Conservation (phyloP, 2,888 invertebrate species). For the Rapana venosa region DNA sequence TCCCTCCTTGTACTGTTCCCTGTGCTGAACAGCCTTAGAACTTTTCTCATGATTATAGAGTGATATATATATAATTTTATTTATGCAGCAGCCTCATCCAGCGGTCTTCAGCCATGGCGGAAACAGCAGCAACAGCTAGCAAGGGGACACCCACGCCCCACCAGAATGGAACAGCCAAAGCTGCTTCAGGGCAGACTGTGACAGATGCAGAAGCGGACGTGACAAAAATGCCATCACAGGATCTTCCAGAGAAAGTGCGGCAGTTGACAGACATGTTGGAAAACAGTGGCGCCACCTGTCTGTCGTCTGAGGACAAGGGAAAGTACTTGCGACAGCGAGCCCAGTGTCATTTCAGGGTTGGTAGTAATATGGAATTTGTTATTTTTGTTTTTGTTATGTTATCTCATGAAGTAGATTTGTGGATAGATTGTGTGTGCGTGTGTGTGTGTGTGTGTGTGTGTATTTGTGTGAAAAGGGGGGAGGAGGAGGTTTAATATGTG, state of each 20-base stretch:
- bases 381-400: too few species aligned
- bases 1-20: too few species aligned
- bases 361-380: neutral
- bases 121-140: neutral
- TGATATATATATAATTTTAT: neutral
- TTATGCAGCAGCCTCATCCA: neutral
- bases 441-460: neutral
- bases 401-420: neutral
- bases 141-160: neutral
- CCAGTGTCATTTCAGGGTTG: constrained; percentile 35
- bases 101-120: neutral
- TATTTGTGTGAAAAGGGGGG: neutral
- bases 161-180: neutral
- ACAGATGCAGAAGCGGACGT: neutral
- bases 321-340: constrained; percentile 25
- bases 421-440: neutral
- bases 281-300: neutral
- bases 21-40: neutral
- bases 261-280: constrained; percentile 16
- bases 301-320: constrained; percentile 21
- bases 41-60: neutral
- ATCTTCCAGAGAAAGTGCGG: constrained; percentile 14
- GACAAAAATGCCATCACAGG: neutral
- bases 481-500: neutral
- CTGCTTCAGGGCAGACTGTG: neutral